Base-by-base conservation (phyloP, 1,140 invertebrate genomes). In the Penaeus indicus region DNA sequence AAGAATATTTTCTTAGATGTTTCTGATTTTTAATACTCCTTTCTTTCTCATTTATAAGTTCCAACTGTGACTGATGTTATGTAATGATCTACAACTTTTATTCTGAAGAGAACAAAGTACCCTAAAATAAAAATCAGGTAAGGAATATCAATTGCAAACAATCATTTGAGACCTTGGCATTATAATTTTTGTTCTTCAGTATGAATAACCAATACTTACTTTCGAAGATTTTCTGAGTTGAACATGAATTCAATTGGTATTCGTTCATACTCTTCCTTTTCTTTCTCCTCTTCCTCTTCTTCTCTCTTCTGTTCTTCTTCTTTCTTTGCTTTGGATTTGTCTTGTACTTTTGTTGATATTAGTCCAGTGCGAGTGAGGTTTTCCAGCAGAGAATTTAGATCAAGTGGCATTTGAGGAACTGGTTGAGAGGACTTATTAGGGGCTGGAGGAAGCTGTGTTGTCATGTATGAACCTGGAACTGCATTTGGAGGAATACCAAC, bases 151-250 rank as follows among this genome's bases (percentile, higher is more conserved):
- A 54, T 54, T 13, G 10, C 11, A 54, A 54, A 13, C 2, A 16
- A 47, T 47, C 7, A 47, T 47, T 0, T 10, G 47, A 16, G 54
- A 54, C 10, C 16, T 54, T 13, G 54, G 54, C 16, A 54, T 54
- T 13, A 47, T 13, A 47, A 47, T 47, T 2, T 47, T 13, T 13
- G 11, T 47, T 47, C 47, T 47, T 54, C 16, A 54, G 16, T 11
- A 54, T 13, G 27, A 75, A 75, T 7, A 21, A 75, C 3, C 42
- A 79, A 47, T 72, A 91, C 89, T 84, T 84, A 91, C 85, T 78
- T 84, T 79, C 90, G 85, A 25, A 91, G 67, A 61, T 82, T 87
- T 64, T 86, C 87, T 22, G 72, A 83, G 69, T 67, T 86, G 27
- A 90, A 83, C 81, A 90, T 87, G 1, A 88, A 61, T 27, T 90